Base-by-base conservation (phyloP, 2,797 vertebrate genomes). In the Argyrosomus regius region DNA sequence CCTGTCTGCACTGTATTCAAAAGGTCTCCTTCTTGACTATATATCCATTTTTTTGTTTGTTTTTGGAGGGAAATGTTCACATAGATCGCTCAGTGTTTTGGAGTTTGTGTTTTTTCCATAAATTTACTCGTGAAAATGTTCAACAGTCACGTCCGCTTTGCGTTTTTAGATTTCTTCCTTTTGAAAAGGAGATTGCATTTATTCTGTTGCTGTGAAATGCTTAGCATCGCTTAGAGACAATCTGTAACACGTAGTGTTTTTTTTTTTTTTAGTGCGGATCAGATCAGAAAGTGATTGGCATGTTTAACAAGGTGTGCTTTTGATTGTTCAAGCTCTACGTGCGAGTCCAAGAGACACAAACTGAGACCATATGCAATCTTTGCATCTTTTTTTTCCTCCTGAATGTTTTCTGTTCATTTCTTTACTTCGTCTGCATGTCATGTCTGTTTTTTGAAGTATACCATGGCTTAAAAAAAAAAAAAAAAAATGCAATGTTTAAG, bases 211-310 rank as follows among this genome's bases (percentile, higher is more conserved):
- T 78, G 87, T 84, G 87, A 89, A 78, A 61, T 24, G n/a, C 64
- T 67, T 74, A 6, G 53, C 75, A 6, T 81, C 17, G 74, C 89
- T 81, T 72, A 1, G 78, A 87, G 91, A 92, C 90, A 92, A 59
- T 24, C 60, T 68, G 46, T 17, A 22, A 46, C 6, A 13, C 17
- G 9, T 45, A 61, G 41, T 67, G n/a, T 35, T 35, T 35, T 35
- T 7, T 35, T 6, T 31, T 31, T 76, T 79, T 49, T 77, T 41
- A 75, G 45, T 56, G 10, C 39, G 48, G 57, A 49, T 59, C 49
- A 1, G 9, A 6, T 65, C 3, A 0, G 11, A 1, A 24, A 49
- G 54, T 22, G 72, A 65, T 63, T 64, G 24, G 61, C 45, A 20
- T 28, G 26, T 63, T 64, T 2, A 22, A 54, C 35, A 7, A 52